Evolutionary conservation across 2,888 invertebrate species (phyloP).

Genomic region (Empis livida): DNA sequence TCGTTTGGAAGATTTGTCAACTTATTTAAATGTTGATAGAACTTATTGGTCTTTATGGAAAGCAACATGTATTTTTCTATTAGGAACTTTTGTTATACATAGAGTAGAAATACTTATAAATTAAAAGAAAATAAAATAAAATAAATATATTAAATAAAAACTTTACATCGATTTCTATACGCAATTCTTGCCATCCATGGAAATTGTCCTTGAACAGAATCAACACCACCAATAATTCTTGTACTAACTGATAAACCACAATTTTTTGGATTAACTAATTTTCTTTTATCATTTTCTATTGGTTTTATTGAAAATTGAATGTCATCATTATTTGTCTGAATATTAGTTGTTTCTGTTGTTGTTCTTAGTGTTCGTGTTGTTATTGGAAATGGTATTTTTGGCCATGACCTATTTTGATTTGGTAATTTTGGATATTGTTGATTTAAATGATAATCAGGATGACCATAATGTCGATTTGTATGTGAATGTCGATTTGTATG

Average conservation of each 20-base stretch:
- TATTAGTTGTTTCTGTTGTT: background rate
- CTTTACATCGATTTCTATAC: slow-evolving; percentile 31
- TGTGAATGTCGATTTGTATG: background rate
- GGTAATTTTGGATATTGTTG: background rate
- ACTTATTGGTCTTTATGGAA: slow-evolving; percentile 17
- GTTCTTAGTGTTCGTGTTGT: too few species aligned
- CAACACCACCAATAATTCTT: slow-evolving; percentile 38
- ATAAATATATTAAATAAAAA: background rate
- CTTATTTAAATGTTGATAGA: slow-evolving; percentile 9
- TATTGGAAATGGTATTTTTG: background rate
- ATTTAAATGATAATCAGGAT: background rate
- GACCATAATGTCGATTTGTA: slow-evolving; percentile 3
- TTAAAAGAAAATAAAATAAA: slow-evolving; percentile 5
- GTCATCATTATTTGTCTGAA: background rate
- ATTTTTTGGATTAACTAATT: slow-evolving; percentile 14
- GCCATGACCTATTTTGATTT: background rate
- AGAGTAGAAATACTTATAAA: slow-evolving; percentile 19
- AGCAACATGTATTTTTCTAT: slow-evolving; percentile 19
- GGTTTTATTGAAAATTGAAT: background rate
- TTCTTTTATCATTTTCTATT: slow-evolving; percentile 1
- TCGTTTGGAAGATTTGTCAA: slow-evolving; percentile 6
- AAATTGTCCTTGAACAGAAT: slow-evolving; percentile 39
- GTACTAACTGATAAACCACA: slow-evolving; percentile 28
- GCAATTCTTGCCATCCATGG: slow-evolving; percentile 45
- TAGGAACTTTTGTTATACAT: slow-evolving; percentile 20